Conservation (phyloP, 2,888 invertebrate genomes). For the Leistus spinibarbis region DNA sequence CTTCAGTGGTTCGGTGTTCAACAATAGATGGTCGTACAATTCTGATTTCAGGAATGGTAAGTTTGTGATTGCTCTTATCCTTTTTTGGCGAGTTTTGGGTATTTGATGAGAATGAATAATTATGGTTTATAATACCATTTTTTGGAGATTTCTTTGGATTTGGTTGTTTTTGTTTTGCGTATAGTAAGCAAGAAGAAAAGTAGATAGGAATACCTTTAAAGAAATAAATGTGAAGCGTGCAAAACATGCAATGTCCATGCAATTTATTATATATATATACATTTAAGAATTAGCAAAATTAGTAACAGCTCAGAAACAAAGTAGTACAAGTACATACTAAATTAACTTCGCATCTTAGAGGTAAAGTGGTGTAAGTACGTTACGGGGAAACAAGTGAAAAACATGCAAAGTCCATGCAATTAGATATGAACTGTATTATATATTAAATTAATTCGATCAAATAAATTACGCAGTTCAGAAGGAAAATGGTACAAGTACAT, state of each 20-base stretch:
- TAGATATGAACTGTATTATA: not conserved
- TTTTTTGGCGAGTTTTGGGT: too few relatives aligned
- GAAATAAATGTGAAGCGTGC: constrained; percentile 45
- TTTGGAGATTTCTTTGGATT: not conserved
- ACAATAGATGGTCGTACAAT: constrained; percentile 5
- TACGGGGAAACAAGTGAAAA: not conserved
- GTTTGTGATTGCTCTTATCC: not conserved
- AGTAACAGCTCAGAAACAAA: too few relatives aligned
- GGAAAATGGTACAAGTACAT: too few relatives aligned
- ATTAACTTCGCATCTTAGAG: too few relatives aligned
- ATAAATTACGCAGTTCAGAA: not conserved
- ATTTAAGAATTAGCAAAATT: too few relatives aligned
- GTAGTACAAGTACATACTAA: too few relatives aligned
- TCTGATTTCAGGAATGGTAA: constrained; percentile 31
- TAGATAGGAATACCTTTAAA: constrained; percentile 54
- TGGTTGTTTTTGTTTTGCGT: constrained; percentile 24
- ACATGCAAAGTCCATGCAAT: not conserved
- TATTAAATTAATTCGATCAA: not conserved
- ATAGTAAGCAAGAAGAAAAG: constrained; percentile 48
- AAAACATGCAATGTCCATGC: constrained; percentile 42
- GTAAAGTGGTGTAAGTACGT: too few relatives aligned
- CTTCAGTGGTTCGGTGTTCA: not conserved
- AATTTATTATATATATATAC: not conserved
- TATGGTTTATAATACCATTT: not conserved
- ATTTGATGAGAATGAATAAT: not conserved